Percentiles rank a stretch among this genome's conserved stretches.
phyloP scores from a whole-genome alignment of 2,113 vertebrate species.

The Camarhynchus parvulus region DNA sequence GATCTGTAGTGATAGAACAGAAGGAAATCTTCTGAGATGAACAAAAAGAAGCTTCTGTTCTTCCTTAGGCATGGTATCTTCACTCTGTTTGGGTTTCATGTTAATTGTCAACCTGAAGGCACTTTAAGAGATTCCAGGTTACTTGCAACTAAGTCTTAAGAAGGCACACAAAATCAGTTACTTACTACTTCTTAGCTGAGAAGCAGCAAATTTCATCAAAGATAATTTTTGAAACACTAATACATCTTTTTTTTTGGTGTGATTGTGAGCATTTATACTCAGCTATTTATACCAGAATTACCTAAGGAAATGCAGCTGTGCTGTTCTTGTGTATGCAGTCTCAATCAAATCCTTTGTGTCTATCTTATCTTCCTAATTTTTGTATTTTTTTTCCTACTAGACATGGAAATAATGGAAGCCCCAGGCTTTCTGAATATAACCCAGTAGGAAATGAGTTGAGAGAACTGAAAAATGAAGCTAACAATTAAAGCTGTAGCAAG shows the following conservation, averaged over 20 bases:
- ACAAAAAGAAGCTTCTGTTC: not conserved
- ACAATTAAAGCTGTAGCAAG: not conserved
- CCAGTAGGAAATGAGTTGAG: conserved; percentile 4
- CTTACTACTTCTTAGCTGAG: not conserved
- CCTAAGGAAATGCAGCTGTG: conserved; percentile 48
- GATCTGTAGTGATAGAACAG: not conserved
- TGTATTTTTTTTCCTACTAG: not conserved
- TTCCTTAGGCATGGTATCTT: not conserved
- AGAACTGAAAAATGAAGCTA: not conserved
- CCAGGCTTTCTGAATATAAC: conserved; percentile 6
- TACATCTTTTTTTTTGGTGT: not conserved
- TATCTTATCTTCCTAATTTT: conserved; percentile 24
- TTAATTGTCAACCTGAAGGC: not conserved
- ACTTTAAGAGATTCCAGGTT: not conserved
- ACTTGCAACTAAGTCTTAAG: not conserved
- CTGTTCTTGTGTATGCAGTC: not conserved
- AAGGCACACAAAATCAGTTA: not conserved
- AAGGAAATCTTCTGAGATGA: not conserved
- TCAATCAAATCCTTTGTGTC: conserved; percentile 53
- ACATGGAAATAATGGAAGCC: conserved; percentile 16
- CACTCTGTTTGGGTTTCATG: not conserved
- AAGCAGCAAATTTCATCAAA: not conserved
- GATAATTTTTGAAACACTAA: not conserved
- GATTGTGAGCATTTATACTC: not conserved
- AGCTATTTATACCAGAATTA: conserved; percentile 45